Percentiles rank a stretch among this genome's conserved stretches.
These are phyloP conservation scores for Athene cunicularia DNA, from an alignment of 2,113 vertebrate genomes.

Conservation along the genomic window DNA sequence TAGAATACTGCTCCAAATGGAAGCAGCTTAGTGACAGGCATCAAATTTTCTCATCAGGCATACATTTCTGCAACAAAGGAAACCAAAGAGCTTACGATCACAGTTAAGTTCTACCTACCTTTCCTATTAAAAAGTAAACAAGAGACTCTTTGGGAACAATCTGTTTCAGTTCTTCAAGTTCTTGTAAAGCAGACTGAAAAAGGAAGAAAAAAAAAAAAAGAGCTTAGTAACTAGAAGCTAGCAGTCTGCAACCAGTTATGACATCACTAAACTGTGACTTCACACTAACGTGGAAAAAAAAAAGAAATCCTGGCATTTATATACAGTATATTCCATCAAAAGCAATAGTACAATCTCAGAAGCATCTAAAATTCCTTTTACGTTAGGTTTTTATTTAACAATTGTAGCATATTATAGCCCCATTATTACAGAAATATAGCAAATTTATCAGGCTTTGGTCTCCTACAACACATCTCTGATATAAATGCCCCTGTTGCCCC, in stretches of 20 bases:
- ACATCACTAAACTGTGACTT: neutral
- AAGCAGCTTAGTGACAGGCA: neutral
- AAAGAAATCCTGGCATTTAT: neutral
- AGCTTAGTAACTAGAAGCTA: neutral
- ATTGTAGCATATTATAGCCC: neutral
- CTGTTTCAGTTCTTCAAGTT: slow-evolving; percentile 98
- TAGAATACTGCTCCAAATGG: neutral
- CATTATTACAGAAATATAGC: neutral
- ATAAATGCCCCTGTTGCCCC: fast-evolving
- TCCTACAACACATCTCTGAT: neutral
- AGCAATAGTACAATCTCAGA: neutral
- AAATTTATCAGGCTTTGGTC: neutral
- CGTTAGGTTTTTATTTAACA: neutral
- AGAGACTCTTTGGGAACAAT: slow-evolving; percentile 99
- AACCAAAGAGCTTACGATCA: neutral
- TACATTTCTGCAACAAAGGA: neutral
- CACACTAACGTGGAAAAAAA: neutral
- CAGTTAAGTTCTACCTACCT: slow-evolving; percentile 79
- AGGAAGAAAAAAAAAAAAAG: neutral
- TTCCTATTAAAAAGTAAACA: slow-evolving; percentile 99
- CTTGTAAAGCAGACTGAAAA: slow-evolving; percentile 94
- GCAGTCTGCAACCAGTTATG: neutral
- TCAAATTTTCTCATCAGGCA: neutral
- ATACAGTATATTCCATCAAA: neutral
- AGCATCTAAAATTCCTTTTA: neutral